Percentiles rank a stretch among this genome's conserved stretches.
Conservation (phyloP, 1,140 invertebrate species). For the Pemphigus obesinymphae region DNA sequence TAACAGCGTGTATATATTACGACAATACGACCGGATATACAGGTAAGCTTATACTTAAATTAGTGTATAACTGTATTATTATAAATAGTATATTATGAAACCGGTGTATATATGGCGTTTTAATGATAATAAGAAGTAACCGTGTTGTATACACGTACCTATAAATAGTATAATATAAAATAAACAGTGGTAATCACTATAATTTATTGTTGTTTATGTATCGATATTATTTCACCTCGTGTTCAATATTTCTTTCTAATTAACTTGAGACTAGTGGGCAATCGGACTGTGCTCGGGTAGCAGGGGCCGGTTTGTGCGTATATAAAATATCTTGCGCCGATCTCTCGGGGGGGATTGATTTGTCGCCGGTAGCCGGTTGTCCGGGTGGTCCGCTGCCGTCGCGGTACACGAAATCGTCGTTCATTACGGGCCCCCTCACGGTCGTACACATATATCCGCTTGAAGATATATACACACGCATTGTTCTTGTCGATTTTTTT, state of each 20-base stretch:
- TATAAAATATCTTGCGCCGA: not conserved
- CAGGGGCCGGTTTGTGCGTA: not conserved
- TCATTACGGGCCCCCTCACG: not conserved
- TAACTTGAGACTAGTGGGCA: not conserved
- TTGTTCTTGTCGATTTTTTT: constrained; percentile 14
- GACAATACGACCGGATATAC: too few relatives aligned
- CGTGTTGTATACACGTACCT: too few relatives aligned
- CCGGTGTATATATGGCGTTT: too few relatives aligned
- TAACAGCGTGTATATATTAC: too few relatives aligned
- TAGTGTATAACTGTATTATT: too few relatives aligned
- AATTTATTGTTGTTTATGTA: too few relatives aligned
- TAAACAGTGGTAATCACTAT: too few relatives aligned
- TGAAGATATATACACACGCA: not conserved
- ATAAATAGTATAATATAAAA: too few relatives aligned
- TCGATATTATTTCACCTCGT: too few relatives aligned
- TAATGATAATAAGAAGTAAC: too few relatives aligned
- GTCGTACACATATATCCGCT: not conserved
- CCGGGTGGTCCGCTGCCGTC: constrained; percentile 24
- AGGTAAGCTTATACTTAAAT: too few relatives aligned
- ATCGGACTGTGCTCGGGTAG: not conserved
- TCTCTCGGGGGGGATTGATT: constrained; percentile 37
- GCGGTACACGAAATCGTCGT: constrained; percentile 23
- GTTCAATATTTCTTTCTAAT: constrained; percentile 20
- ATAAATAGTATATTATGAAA: too few relatives aligned
- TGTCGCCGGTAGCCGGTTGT: constrained; percentile 18